Percentiles rank a stretch among this genome's conserved stretches.
Evolutionary conservation across 2,113 vertebrate genomes (phyloP).

Genomic region (Ctenomys sociabilis): DNA sequence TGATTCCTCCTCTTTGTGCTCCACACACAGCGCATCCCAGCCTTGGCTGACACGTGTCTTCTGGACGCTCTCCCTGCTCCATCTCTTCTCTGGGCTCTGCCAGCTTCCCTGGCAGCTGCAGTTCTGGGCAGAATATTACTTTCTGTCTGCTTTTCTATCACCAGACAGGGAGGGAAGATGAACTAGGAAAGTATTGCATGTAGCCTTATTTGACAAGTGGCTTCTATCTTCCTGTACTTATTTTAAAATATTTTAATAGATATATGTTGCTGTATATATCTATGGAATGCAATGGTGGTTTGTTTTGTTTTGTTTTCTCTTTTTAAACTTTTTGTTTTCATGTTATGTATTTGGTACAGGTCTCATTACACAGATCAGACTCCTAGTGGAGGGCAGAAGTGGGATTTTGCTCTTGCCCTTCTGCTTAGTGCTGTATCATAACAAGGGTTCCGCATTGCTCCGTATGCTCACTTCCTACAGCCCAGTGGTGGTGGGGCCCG

Average conservation of each 20-base stretch:
- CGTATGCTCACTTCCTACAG: accelerated
- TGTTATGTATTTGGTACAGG: no score
- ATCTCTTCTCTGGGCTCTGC: neutral
- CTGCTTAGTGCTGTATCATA: neutral
- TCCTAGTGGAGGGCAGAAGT: neutral
- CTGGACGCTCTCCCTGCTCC: neutral
- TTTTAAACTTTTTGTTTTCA: no score
- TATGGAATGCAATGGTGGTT: neutral
- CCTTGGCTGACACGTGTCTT: neutral
- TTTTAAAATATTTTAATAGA: neutral
- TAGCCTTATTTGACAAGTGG: neutral
- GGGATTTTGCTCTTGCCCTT: neutral
- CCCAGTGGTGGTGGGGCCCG: no score
- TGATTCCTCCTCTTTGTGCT: neutral
- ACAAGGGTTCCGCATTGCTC: accelerated
- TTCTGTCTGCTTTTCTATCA: neutral
- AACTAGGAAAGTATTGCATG: neutral
- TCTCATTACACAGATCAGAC: no score
- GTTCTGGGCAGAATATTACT: neutral
- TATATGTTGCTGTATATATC: neutral
- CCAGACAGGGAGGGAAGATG: neutral
- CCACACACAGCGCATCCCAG: neutral
- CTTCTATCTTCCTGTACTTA: neutral
- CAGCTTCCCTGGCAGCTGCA: neutral
- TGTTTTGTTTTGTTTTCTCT: no score